Percentiles rank a stretch among this genome's conserved stretches.
These are phyloP conservation scores for Mus minutoides DNA, from an alignment of 2,797 vertebrate genomes.

Conservation along the genomic window DNA sequence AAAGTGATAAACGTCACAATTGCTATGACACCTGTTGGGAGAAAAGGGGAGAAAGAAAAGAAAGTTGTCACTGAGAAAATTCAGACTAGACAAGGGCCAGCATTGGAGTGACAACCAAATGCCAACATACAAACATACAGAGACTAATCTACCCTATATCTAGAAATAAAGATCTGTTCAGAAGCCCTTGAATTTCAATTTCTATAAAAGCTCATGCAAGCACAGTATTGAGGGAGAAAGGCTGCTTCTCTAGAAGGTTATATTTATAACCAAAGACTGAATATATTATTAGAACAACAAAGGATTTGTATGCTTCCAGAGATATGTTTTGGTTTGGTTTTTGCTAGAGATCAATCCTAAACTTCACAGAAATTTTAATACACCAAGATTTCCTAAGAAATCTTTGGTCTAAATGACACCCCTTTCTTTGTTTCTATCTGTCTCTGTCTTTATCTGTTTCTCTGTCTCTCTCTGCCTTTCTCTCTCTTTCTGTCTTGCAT, in stretches of 20 bases:
- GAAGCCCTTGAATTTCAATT: neutral
- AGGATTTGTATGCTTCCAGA: neutral
- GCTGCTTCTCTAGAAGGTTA: neutral
- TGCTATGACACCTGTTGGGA: constrained; percentile 93
- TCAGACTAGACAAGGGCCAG: neutral
- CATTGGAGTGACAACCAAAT: neutral
- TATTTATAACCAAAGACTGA: neutral
- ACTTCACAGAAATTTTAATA: neutral
- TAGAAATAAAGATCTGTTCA: neutral
- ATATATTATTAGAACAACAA: neutral
- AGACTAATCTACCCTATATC: neutral
- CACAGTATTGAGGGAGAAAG: neutral
- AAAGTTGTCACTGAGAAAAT: neutral
- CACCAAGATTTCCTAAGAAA: neutral
- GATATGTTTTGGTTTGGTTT: neutral
- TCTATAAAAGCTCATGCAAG: neutral
- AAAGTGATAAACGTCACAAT: constrained; percentile 95
- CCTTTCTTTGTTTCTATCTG: neutral
- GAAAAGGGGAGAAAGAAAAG: neutral
- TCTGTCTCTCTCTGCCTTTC: neutral
- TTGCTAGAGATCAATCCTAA: neutral
- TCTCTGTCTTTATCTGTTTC: neutral
- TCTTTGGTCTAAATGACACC: neutral
- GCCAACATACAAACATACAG: neutral
- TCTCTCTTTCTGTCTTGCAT: too few species aligned